These are phyloP conservation scores for Malurus splendens DNA, from an alignment of 2,797 vertebrate species.

Conservation along the genomic window DNA sequence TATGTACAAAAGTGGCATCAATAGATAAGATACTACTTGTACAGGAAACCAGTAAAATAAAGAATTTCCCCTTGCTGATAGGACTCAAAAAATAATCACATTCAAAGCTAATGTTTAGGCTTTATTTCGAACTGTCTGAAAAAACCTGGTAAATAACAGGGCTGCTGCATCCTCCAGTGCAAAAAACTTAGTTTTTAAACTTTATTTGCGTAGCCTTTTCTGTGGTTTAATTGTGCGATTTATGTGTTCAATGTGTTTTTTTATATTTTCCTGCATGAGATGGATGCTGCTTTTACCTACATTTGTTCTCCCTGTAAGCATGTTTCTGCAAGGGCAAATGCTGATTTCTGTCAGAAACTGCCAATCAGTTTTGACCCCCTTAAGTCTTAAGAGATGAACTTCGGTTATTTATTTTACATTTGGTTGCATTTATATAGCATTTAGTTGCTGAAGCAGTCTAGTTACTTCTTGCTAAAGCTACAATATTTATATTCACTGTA, in stretches of 20 bases:
- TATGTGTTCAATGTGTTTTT: accelerated
- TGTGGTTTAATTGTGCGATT: neutral
- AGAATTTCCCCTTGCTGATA: neutral
- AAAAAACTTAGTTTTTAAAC: neutral
- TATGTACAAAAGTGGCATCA: neutral
- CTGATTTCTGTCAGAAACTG: neutral
- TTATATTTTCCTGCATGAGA: neutral
- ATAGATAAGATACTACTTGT: neutral
- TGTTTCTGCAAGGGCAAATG: neutral
- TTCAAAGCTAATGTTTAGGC: neutral
- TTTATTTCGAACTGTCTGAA: neutral
- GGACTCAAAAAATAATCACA: neutral
- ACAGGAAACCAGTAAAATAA: neutral
- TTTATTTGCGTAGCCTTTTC: neutral
- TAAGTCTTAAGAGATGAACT: neutral
- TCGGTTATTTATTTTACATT: neutral
- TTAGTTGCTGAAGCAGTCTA: neutral
- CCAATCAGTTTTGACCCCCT: neutral
- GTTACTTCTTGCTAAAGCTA: neutral
- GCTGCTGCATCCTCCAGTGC: neutral
- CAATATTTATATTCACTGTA: neutral
- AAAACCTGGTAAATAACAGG: neutral
- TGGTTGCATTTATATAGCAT: neutral
- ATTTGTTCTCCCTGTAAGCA: neutral
- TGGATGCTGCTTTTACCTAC: neutral